A percentile compares a stretch with the other conserved stretches of the same genome.
These are phyloP conservation scores for Melanocharis versteri DNA, from an alignment of 2,113 vertebrate genomes.

Conservation along the genomic window DNA sequence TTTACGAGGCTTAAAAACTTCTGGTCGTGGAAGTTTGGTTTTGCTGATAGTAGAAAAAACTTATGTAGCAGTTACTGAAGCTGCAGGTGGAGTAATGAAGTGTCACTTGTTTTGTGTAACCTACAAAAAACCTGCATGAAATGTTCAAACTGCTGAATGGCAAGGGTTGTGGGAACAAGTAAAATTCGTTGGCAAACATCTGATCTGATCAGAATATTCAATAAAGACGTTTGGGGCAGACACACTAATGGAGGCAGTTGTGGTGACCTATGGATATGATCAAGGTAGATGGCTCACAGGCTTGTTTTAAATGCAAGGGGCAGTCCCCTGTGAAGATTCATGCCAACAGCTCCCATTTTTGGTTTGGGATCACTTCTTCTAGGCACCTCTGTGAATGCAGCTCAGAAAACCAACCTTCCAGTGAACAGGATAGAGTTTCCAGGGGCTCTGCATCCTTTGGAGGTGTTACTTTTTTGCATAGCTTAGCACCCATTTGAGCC, in stretches of 20 bases:
- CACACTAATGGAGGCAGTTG: not conserved
- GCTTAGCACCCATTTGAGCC: not conserved
- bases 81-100: not conserved
- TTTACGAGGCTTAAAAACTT: not conserved
- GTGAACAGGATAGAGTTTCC: not conserved
- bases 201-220: not conserved
- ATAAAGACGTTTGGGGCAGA: not conserved
- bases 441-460: rapidly evolving
- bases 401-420: not conserved
- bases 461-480: not conserved
- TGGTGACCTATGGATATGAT: not conserved
- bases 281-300: not conserved
- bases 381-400: not conserved
- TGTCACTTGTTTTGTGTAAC: not conserved
- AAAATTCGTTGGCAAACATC: not conserved
- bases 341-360: not conserved
- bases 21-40: not conserved
- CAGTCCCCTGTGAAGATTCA: not conserved
- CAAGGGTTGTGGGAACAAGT: not conserved
- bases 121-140: not conserved
- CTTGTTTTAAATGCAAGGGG: not conserved
- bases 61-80: not conserved
- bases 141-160: not conserved
- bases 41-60: not conserved
- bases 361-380: not conserved